Percentiles rank a stretch among this genome's conserved stretches.
phyloP scores from a whole-genome alignment of 2,888 invertebrate species.

The Ypsolopha sequella region DNA sequence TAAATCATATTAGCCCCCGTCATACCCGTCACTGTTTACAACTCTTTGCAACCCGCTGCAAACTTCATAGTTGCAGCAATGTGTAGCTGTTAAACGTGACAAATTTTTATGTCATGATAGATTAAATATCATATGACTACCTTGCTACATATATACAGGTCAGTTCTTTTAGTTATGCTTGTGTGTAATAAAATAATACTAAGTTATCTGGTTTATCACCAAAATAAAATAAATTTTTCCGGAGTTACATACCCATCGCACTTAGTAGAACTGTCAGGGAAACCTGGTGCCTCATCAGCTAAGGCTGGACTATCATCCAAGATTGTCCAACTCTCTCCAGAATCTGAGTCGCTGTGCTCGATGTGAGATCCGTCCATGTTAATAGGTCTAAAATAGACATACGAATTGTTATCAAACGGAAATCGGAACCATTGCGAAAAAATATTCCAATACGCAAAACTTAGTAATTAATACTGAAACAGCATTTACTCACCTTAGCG shows the following conservation, averaged over 20 bases:
- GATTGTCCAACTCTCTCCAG: constrained; percentile 64
- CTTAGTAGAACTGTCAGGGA: constrained; percentile 17
- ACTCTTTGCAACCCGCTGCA: too few species aligned
- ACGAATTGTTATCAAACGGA: constrained; percentile 6
- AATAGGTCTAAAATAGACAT: constrained; percentile 13
- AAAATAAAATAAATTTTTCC: background rate
- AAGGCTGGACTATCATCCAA: constrained; percentile 36
- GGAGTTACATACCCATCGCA: constrained; percentile 25
- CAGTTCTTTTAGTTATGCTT: too few species aligned
- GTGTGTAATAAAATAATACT: too few species aligned
- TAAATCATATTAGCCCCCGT: too few species aligned
- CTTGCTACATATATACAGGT: too few species aligned
- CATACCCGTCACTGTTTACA: too few species aligned
- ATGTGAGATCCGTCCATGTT: constrained; percentile 47
- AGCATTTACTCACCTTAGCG: constrained; percentile 19
- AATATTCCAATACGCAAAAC: background rate
- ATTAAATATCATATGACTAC: too few species aligned
- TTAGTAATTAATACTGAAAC: background rate
- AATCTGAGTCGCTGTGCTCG: constrained; percentile 65
- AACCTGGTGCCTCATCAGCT: constrained; percentile 32
- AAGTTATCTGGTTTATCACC: too few species aligned
- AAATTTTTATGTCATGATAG: too few species aligned
- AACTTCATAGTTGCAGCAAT: too few species aligned
- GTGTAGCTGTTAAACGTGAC: too few species aligned
- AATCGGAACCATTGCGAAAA: background rate